A percentile compares a stretch with the other conserved stretches of the same genome.
phyloP scores from a whole-genome alignment of 2,888 invertebrate genomes.

The Nipponacmea schrenckii region DNA sequence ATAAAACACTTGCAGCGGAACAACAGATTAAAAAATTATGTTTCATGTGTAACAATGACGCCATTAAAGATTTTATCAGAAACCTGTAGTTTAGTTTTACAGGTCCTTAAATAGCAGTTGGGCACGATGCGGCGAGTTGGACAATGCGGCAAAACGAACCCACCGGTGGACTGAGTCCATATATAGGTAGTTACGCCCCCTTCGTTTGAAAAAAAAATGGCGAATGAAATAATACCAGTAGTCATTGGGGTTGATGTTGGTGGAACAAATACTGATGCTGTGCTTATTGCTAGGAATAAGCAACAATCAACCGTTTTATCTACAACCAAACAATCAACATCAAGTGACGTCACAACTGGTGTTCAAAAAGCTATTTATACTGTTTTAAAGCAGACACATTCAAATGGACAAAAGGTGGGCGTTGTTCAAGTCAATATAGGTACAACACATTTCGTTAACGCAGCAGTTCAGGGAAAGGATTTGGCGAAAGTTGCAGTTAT shows the following conservation, averaged over 20 bases:
- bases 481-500: constrained; percentile 56
- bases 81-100: too few relatives aligned
- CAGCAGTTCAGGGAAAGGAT: constrained; percentile 55
- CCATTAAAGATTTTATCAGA: too few relatives aligned
- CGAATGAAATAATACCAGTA: constrained; percentile 23
- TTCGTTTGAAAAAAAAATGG: neutral
- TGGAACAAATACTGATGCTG: constrained; percentile 65
- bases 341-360: constrained; percentile 57
- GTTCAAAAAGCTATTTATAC: constrained; percentile 32
- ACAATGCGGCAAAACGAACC: too few relatives aligned
- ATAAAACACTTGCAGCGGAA: too few relatives aligned
- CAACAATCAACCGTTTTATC: constrained; percentile 38
- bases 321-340: constrained; percentile 53
- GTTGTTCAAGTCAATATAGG: constrained; percentile 58
- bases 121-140: too few relatives aligned
- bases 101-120: too few relatives aligned
- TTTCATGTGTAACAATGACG: too few relatives aligned
- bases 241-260: constrained; percentile 63
- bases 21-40: too few relatives aligned
- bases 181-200: too few relatives aligned
- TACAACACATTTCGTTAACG: constrained; percentile 65
- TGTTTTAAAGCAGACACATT: constrained; percentile 25
- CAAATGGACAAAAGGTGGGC: constrained; percentile 2
- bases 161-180: too few relatives aligned
- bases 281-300: constrained; percentile 38